phyloP scores from a whole-genome alignment of 2,797 vertebrate genomes.

The Amblyraja radiata region DNA sequence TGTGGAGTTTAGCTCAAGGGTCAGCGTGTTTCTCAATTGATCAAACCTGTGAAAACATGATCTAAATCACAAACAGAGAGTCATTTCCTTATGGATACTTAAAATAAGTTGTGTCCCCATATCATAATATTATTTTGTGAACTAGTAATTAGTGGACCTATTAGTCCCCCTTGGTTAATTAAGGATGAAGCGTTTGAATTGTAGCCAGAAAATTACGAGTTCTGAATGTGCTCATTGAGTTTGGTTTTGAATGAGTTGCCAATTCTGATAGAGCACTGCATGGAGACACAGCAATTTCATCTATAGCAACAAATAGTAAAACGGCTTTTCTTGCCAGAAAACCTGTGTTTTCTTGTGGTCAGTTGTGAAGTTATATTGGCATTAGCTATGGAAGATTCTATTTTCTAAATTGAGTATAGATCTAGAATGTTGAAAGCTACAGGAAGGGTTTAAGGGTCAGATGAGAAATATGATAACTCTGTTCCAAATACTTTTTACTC shows the following conservation, averaged over 20 bases:
- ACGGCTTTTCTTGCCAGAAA: not conserved
- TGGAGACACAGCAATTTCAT: not conserved
- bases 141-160: not conserved
- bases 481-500: not conserved
- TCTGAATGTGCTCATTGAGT: not conserved
- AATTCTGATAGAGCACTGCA: not conserved
- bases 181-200: not conserved
- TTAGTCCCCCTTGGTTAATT: not conserved
- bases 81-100: too few relatives aligned
- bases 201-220: not conserved
- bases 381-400: not conserved
- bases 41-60: not conserved
- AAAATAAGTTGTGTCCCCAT: not conserved
- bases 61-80: not conserved
- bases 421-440: not conserved
- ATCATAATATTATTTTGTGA: not conserved
- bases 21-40: not conserved
- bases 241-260: not conserved
- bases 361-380: not conserved
- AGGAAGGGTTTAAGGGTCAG: not conserved
- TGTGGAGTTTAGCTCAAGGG: not conserved
- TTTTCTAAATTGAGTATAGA: not conserved
- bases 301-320: not conserved
- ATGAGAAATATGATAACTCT: not conserved
- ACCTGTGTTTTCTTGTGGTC: not conserved